A percentile compares a stretch with the other conserved stretches of the same genome.
Conservation (phyloP, 1,140 invertebrate genomes). For the Batillaria attramentaria region DNA sequence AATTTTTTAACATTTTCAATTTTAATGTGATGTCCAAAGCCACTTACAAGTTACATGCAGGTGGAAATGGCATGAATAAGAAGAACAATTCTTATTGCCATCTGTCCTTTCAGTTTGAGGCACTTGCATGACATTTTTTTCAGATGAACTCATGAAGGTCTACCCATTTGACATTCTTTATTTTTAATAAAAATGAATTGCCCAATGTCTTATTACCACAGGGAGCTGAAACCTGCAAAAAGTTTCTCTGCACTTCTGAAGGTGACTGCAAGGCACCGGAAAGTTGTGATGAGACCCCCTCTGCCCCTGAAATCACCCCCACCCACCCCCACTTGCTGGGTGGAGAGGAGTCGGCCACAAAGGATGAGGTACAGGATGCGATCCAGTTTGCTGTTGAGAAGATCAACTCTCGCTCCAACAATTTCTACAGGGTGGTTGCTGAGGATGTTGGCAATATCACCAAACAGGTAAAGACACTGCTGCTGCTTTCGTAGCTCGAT, state of each 20-base stretch:
- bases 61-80: too few species aligned
- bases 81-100: too few species aligned
- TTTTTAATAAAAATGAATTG: too few species aligned
- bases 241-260: not conserved
- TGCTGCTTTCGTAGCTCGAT: not conserved
- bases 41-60: too few species aligned
- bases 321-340: constrained; percentile 19
- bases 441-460: constrained; percentile 67
- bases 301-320: too few species aligned
- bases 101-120: too few species aligned
- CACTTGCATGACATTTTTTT: too few species aligned
- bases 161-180: too few species aligned
- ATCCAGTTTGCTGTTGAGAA: constrained; percentile 69
- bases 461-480: constrained; percentile 55
- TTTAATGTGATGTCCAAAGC: too few species aligned
- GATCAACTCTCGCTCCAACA: constrained; percentile 70
- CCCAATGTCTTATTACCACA: too few species aligned
- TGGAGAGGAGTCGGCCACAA: constrained; percentile 28
- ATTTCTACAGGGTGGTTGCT: constrained; percentile 69
- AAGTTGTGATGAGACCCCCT: not conserved
- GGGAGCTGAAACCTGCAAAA: not conserved
- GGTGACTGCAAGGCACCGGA: not conserved
- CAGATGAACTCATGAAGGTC: too few species aligned
- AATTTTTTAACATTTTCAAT: too few species aligned
- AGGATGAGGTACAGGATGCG: constrained; percentile 65